Evolutionary conservation across 2,888 invertebrate species (phyloP), one percentile per base, ranked within the genome.

Genomic region (Pelosia muscerda): DNA sequence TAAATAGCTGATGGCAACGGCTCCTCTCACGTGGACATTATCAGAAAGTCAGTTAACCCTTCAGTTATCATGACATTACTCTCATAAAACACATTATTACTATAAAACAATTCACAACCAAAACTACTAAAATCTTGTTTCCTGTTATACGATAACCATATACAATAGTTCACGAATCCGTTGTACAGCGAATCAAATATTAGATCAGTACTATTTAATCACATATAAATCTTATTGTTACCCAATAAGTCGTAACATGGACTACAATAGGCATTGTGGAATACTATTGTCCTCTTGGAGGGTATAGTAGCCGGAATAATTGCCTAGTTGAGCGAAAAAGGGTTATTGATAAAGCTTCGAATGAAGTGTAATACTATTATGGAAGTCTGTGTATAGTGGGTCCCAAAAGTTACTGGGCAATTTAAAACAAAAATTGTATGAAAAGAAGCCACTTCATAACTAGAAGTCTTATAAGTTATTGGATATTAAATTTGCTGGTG

Each of bases 211-310:
- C 0, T 49, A 49, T 49, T 49, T 49, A 49, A 49, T 49, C 49
- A 49, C 5, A 55, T 15, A 55, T 23, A 61, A 49, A 72, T 77
- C 67, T 60, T 71, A 67, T 79, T 57, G 64, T 15, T 28, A 49
- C 65, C 55, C 65, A 70, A 71, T 72, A 70, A 63, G 65, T 66
- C 61, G 67, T 72, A 73, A 71, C 31, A 28, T 56, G 31, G 63
- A 57, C 68, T 60, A 79, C 71, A 78, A 77, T 75, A 49, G 59
- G 63, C 62, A 31, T 65, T 53, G 60, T 22, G 28, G 49, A 61
- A 59, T 34, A 28, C 60, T 69, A 70, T 78, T 77, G 73, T 77
- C 28, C 28, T n/a, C 53, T 28, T n/a, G 42, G 26, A 61, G 22
- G 61, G 49, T 62, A 15, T 13, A 49, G 26, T 62, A 26, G 13